Evolutionary conservation across 2,797 vertebrate genomes (phyloP), one percentile per base, ranked within the genome.

Genomic region (Gallirallus australis): DNA sequence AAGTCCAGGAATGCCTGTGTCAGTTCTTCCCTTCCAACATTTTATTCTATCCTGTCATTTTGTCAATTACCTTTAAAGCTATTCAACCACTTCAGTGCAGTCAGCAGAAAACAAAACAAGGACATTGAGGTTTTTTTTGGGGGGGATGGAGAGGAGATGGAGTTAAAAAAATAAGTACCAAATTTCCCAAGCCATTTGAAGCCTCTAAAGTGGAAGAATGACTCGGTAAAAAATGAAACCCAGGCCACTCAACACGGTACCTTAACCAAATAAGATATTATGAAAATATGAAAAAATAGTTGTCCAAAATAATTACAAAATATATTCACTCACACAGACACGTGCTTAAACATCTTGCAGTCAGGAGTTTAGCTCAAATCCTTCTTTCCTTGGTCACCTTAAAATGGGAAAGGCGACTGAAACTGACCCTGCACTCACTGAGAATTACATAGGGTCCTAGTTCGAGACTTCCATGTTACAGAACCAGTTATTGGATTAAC

Each of bases 21-120:
- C 91, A 96, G 82, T 82, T 82, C 60, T 89, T 96, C 69, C 50
- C 33, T 94, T 91, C 73, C 91, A 96, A 71, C 77, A 54, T 96
- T 96, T 96, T 94, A 92, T 90, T 89, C 90, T 89, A 94, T 94
- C 90, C 95, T 93, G 73, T 95, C 90, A 96, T 97, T 96, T 96
- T 70, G 71, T 95, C 90, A 97, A 93, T 95, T 90, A 77, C 77
- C 70, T 87, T 87, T 81, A 94, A 93, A 71, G 57, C n/a, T 95
- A 73, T 89, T 90, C 71, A 94, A 90, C 45, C 73, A 82, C 54
- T 86, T 82, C 78, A 73, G 47, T 73, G 30, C 56, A 76, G 91
- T 96, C 94, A 95, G 95, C 95, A 94, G 71, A 96, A 96, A 86
- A 82, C 64, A 86, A 91, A 96, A 65, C 16, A 68, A 40, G 28